phyloP scores from a whole-genome alignment of 2,797 vertebrate species.

The Carapus acus region DNA sequence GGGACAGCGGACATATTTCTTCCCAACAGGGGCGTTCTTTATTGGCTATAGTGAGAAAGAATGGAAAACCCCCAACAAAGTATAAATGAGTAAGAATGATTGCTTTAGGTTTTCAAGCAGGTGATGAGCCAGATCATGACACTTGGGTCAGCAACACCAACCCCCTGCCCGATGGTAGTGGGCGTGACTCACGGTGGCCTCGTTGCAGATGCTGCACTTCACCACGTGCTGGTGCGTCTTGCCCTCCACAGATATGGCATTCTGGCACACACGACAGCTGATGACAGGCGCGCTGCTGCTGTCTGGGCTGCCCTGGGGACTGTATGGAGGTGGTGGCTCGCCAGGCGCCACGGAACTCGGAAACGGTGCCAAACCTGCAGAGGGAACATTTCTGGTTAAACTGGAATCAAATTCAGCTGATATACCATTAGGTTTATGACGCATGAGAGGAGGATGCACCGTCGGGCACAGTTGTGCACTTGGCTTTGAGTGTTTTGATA shows the following conservation, averaged over 20 bases:
- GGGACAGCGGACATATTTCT: slow-evolving; percentile 88
- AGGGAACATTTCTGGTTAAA: background rate
- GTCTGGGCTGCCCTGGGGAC: slow-evolving; percentile 78
- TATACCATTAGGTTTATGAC: too few relatives aligned
- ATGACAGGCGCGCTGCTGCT: slow-evolving; percentile 77
- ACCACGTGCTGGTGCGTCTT: slow-evolving; percentile 79
- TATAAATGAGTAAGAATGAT: too few relatives aligned
- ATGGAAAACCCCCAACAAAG: too few relatives aligned
- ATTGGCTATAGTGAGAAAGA: slow-evolving; percentile 72
- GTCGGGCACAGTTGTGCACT: too few relatives aligned
- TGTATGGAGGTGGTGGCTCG: slow-evolving; percentile 78
- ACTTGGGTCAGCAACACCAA: too few relatives aligned
- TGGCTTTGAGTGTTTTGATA: too few relatives aligned
- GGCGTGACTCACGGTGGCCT: slow-evolving; percentile 74
- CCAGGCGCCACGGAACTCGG: slow-evolving; percentile 57
- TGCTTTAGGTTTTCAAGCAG: too few relatives aligned
- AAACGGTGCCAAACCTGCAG: slow-evolving; percentile 68
- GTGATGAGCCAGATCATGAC: too few relatives aligned
- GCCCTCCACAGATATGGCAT: slow-evolving; percentile 79
- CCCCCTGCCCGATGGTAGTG: too few relatives aligned
- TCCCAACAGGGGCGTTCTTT: slow-evolving; percentile 85
- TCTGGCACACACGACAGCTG: slow-evolving; percentile 84
- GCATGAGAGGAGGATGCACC: too few relatives aligned
- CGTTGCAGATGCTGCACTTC: slow-evolving; percentile 84
- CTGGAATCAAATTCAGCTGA: too few relatives aligned